Evolutionary conservation across 1,140 invertebrate species (phyloP), one percentile per base, ranked within the genome.

Genomic region (Atta texana): DNA sequence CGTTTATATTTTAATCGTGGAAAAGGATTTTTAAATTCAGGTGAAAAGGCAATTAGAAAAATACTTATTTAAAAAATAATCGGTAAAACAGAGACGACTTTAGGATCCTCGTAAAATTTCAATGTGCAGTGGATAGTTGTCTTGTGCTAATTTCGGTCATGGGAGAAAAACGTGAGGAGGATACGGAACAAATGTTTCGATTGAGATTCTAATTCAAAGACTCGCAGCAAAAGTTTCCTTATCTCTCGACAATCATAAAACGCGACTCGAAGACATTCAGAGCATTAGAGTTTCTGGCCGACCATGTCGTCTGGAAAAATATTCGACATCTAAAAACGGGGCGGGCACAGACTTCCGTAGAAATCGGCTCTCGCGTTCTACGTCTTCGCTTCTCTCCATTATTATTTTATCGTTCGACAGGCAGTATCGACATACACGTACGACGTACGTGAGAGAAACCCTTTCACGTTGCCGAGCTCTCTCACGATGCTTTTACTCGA

Each of bases 361-460:
- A 78, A 85, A 78, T 57, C 57, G 61, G 57, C 53, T 64, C 34
- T 69, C 89, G 57, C 74, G 71, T 59, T 72, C 44, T 89, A 68
- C 68, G 71, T 80, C 81, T 91, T 88, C 80, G 31, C 72, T 88
- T 66, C 69, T n/a, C 82, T 66, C 89, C 87, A 91, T 92, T 93
- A 93, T 93, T 93, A 93, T 93, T 93, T 93, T 91, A 93, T 85
- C 82, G 90, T 86, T 90, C 86, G 91, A 87, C 82, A 86, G 85
- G 64, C 66, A 81, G 81, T 89, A 93, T 92, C 91, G 92, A 91
- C 91, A 88, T 92, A 91, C 92, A 93, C 92, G 92, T 93, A 91
- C 77, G 61, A 1, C 57, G 92, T 90, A 93, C 92, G 91, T 92
- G 92, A 88, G 87, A 82, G 88, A 90, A 93, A 90, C 89, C 89